These are phyloP conservation scores for Rhinogobius similis DNA, from an alignment of 2,113 vertebrate genomes.

Conservation along the genomic window DNA sequence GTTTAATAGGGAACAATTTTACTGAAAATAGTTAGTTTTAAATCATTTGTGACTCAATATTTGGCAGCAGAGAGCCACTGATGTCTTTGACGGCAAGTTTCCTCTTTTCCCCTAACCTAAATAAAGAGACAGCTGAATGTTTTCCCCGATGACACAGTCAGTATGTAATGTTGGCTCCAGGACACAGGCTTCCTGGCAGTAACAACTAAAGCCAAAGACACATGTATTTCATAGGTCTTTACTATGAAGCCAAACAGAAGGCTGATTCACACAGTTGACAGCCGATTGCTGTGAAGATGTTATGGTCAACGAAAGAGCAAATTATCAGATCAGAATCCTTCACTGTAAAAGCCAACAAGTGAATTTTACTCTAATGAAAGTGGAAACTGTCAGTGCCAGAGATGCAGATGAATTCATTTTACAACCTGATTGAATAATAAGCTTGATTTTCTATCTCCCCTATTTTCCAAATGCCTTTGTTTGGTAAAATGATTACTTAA, in stretches of 20 bases:
- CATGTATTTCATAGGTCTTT: conserved; percentile 42
- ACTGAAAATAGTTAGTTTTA: conserved; percentile 9
- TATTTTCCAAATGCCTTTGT: not conserved
- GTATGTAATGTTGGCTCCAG: conserved; percentile 46
- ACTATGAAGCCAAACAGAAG: conserved; percentile 22
- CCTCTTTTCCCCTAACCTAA: conserved; percentile 30
- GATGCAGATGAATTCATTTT: not conserved
- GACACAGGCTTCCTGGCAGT: conserved; percentile 55
- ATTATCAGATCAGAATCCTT: conserved; percentile 12
- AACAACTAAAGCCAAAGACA: conserved; percentile 22
- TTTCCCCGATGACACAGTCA: conserved; percentile 41
- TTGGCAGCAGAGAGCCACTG: conserved; percentile 24
- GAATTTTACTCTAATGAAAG: not conserved
- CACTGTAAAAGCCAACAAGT: not conserved
- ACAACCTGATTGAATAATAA: not conserved
- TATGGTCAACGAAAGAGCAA: conserved; percentile 48
- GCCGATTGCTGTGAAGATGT: conserved; percentile 44
- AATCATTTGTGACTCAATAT: conserved; percentile 21
- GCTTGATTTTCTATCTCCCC: too few species aligned
- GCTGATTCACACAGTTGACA: conserved; percentile 26
- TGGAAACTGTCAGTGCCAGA: not conserved
- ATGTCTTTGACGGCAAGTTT: conserved; percentile 23
- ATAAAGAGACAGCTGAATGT: conserved; percentile 32
- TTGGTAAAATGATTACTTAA: too few species aligned
- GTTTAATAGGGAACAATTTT: not conserved